Conservation (phyloP, 2,888 invertebrate species). For the Eulithis testata region DNA sequence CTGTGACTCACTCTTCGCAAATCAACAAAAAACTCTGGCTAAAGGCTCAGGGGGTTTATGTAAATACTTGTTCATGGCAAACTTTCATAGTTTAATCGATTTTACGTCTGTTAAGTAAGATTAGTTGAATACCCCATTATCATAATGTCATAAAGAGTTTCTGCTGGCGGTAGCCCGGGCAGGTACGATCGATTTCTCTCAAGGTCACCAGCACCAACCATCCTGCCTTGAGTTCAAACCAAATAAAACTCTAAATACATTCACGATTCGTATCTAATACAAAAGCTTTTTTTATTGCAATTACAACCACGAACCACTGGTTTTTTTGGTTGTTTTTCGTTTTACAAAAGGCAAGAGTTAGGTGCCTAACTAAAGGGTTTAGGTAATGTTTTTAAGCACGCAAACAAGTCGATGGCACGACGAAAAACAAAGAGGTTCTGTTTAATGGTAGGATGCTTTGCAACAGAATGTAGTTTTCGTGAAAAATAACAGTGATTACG, state of each 20-base stretch:
- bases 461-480: neutral
- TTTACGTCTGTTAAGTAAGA: slow-evolving; percentile 19
- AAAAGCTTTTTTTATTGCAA: slow-evolving; percentile 1
- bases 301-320: neutral
- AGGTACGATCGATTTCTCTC: slow-evolving; percentile 28
- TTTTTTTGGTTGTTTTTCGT: slow-evolving; percentile 1
- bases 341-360: neutral
- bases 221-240: slow-evolving; percentile 4
- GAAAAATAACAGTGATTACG: no score
- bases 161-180: slow-evolving; percentile 16
- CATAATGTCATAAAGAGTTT: slow-evolving; percentile 28
- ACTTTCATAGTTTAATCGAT: slow-evolving; percentile 12
- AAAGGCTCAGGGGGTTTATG: neutral
- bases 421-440: neutral
- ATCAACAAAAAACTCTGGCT: no score
- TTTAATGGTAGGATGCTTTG: neutral
- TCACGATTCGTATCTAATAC: neutral
- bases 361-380: neutral
- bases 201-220: slow-evolving; percentile 21
- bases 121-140: slow-evolving; percentile 25
- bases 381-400: neutral
- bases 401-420: neutral
- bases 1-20: no score
- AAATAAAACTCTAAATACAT: slow-evolving; percentile 10
- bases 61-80: neutral